Percentiles rank a stretch among this genome's conserved stretches.
Conservation (phyloP, 2,797 vertebrate species). For the Lophura swinhoii region DNA sequence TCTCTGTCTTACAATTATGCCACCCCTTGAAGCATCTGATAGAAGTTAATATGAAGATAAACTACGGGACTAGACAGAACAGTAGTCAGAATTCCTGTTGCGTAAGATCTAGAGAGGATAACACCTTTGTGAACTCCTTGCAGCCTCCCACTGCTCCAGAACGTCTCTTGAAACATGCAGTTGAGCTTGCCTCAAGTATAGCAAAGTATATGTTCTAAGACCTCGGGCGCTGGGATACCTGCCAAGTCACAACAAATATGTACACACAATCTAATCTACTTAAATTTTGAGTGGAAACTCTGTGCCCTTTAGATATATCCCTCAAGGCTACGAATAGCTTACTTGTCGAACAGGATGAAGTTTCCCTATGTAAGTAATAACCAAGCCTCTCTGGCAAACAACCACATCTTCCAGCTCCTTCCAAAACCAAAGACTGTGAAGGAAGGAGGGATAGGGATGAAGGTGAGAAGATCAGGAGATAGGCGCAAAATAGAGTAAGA, state of each 20-base stretch:
- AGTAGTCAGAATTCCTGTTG: slow-evolving; percentile 18
- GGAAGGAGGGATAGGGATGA: background rate
- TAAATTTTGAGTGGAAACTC: slow-evolving; percentile 61
- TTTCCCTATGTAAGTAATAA: slow-evolving; percentile 45
- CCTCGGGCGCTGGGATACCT: slow-evolving; percentile 34
- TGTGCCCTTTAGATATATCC: slow-evolving; percentile 59
- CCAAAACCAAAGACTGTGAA: background rate
- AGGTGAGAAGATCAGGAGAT: background rate
- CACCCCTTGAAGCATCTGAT: background rate
- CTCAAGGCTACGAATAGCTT: slow-evolving; percentile 54
- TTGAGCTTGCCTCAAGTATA: background rate
- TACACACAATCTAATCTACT: slow-evolving; percentile 68
- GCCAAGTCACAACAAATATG: slow-evolving; percentile 69
- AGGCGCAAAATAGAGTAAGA: background rate
- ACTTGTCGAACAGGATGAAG: slow-evolving; percentile 60
- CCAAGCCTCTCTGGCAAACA: background rate
- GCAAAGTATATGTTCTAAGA: slow-evolving; percentile 24
- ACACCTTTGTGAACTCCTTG: background rate
- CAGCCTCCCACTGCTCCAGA: slow-evolving; percentile 16
- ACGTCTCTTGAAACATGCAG: slow-evolving; percentile 21
- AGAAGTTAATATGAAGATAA: slow-evolving; percentile 10
- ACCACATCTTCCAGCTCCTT: background rate
- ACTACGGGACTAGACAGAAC: slow-evolving; percentile 48
- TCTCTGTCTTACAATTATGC: background rate
- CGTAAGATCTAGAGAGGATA: slow-evolving; percentile 18